A percentile compares a stretch with the other conserved stretches of the same genome.
Evolutionary conservation across 2,113 vertebrate genomes (phyloP).

Genomic region (Cisticola juncidis): DNA sequence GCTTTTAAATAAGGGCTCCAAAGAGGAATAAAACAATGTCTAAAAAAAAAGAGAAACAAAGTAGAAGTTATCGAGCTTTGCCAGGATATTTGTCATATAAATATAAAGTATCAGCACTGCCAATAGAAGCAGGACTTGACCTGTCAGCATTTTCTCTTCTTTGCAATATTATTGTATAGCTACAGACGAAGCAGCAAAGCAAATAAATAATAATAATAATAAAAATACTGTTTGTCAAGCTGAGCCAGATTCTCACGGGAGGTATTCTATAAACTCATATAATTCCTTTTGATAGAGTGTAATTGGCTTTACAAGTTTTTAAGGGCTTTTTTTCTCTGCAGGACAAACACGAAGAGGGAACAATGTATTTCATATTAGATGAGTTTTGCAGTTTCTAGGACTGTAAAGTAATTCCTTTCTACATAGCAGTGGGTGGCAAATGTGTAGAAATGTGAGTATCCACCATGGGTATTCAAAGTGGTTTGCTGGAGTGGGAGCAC

Average conservation of each 20-base stretch:
- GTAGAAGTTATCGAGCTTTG: not conserved
- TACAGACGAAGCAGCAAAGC: conserved; percentile 52
- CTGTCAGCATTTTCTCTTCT: conserved; percentile 67
- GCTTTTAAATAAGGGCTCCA: not conserved
- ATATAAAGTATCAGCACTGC: conserved; percentile 47
- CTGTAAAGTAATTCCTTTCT: not conserved
- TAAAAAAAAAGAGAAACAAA: not conserved
- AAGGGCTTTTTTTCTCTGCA: conserved; percentile 27
- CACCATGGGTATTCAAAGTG: not conserved
- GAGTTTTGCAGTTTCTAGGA: conserved; percentile 10
- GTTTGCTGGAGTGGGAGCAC: not conserved
- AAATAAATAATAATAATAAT: conserved; percentile 58
- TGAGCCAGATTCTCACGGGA: conserved; percentile 55
- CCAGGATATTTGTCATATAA: conserved; percentile 56
- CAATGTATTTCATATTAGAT: not conserved
- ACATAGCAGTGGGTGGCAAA: not conserved
- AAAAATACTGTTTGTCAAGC: conserved; percentile 52
- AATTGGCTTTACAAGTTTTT: conserved; percentile 53
- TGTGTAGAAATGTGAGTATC: not conserved
- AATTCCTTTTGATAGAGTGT: conserved; percentile 57
- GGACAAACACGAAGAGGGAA: conserved; percentile 15
- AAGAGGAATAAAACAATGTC: conserved; percentile 12
- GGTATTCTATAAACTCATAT: conserved; percentile 41
- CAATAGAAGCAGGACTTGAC: conserved; percentile 66
- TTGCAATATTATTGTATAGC: conserved; percentile 45